These are phyloP conservation scores for Bufotes viridis DNA, from an alignment of 2,797 vertebrate species.

Conservation along the genomic window DNA sequence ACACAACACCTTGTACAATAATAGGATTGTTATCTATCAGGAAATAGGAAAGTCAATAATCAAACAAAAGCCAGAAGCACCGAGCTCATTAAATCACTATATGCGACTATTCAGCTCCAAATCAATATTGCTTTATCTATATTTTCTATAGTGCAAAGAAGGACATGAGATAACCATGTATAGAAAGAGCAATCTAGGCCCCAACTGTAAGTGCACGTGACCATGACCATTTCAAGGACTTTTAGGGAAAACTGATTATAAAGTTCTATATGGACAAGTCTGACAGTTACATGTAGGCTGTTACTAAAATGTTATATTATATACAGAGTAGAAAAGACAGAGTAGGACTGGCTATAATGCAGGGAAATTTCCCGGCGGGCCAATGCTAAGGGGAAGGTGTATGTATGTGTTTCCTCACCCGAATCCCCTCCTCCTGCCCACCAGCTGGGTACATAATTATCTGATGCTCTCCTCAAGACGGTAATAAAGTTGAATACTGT, in stretches of 20 bases:
- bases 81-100: constrained; percentile 43
- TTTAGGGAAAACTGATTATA: background rate
- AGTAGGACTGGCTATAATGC: too few species aligned
- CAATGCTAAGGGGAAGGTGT: too few species aligned
- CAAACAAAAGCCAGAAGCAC: constrained; percentile 27
- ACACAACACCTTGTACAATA: constrained; percentile 12
- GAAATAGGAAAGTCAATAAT: constrained; percentile 45
- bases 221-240: constrained; percentile 35
- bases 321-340: too few species aligned
- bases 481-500: too few species aligned
- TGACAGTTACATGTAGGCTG: background rate
- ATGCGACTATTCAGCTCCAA: background rate
- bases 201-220: background rate
- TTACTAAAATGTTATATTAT: too few species aligned
- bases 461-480: too few species aligned
- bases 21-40: constrained; percentile 37
- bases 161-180: constrained; percentile 2
- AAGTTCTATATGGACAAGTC: background rate
- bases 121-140: constrained; percentile 41
- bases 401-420: too few species aligned
- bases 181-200: background rate
- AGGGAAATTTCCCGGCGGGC: too few species aligned
- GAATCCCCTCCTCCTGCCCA: too few species aligned
- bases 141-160: constrained; percentile 29
- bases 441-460: too few species aligned